Evolutionary conservation across 92 coral and sea anemone species (phyloP).

Genomic region (Umimayanthus kanabou): DNA sequence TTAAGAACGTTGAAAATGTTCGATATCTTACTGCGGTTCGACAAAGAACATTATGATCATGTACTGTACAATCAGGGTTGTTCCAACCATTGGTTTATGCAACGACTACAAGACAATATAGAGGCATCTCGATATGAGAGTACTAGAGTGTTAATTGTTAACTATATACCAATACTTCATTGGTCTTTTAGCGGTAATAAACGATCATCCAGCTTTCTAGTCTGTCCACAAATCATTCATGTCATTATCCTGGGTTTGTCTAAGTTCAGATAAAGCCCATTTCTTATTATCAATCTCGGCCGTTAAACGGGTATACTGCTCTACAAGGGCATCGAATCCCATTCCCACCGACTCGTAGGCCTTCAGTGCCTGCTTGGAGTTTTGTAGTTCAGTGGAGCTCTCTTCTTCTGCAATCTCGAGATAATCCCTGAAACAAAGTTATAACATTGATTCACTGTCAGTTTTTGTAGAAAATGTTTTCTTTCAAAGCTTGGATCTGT

Average conservation of each 20-base stretch:
- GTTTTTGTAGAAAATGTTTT: background rate
- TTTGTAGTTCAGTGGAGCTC: conserved; percentile 72
- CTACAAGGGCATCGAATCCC: conserved; percentile 93
- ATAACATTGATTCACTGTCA: background rate
- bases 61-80: too few relatives aligned
- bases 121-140: too few relatives aligned
- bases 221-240: conserved; percentile 79
- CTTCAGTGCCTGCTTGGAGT: conserved; percentile 73
- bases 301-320: conserved; percentile 72
- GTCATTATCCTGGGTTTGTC: conserved; percentile 68
- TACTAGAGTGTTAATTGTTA: too few relatives aligned
- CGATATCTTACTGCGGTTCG: too few relatives aligned
- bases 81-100: too few relatives aligned
- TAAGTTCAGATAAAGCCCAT: conserved; percentile 94
- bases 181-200: background rate
- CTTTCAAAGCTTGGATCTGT: too few relatives aligned
- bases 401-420: conserved; percentile 79
- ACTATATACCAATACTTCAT: too few relatives aligned
- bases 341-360: conserved; percentile 95
- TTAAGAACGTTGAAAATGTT: too few relatives aligned
- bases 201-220: background rate
- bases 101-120: too few relatives aligned
- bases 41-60: too few relatives aligned
- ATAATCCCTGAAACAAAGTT: conserved; percentile 57
- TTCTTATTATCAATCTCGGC: conserved; percentile 96